Conservation (phyloP, 2,797 vertebrate species). For the Enteromius anoplus region DNA sequence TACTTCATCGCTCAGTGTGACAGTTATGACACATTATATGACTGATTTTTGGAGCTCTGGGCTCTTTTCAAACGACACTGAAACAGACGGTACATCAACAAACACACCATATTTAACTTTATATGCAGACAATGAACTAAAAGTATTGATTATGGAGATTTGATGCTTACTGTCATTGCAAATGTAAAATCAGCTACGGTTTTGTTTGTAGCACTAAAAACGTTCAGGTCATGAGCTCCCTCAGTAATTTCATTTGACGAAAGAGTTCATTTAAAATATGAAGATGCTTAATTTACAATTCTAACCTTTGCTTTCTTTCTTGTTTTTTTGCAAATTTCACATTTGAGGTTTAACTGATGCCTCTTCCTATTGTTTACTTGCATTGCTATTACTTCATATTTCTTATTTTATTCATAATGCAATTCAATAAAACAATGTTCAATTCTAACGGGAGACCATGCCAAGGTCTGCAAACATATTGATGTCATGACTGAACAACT, state of each 20-base stretch:
- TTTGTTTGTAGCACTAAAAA: not conserved
- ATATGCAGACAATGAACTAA: not conserved
- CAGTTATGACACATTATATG: conserved; percentile 45
- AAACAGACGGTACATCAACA: conserved; percentile 41
- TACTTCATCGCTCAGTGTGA: conserved; percentile 49
- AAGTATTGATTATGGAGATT: not conserved
- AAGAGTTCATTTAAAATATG: not conserved
- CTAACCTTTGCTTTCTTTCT: not conserved
- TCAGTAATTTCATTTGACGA: conserved; percentile 8
- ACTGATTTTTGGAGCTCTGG: conserved; percentile 33
- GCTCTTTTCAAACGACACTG: conserved; percentile 27
- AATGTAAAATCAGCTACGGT: not conserved
- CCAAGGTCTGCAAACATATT: not conserved
- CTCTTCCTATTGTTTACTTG: not conserved
- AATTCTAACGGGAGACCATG: not conserved
- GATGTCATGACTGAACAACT: not conserved
- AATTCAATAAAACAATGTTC: not conserved
- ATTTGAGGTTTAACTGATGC: not conserved
- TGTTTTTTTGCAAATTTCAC: not conserved
- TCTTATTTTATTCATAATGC: not conserved
- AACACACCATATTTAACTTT: conserved; percentile 15
- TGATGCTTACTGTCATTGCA: not conserved
- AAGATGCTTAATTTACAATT: not conserved
- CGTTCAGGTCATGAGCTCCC: not conserved
- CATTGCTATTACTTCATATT: too few species aligned